Conservation (phyloP, 1,140 invertebrate genomes). For the Nixonia krombeini region DNA sequence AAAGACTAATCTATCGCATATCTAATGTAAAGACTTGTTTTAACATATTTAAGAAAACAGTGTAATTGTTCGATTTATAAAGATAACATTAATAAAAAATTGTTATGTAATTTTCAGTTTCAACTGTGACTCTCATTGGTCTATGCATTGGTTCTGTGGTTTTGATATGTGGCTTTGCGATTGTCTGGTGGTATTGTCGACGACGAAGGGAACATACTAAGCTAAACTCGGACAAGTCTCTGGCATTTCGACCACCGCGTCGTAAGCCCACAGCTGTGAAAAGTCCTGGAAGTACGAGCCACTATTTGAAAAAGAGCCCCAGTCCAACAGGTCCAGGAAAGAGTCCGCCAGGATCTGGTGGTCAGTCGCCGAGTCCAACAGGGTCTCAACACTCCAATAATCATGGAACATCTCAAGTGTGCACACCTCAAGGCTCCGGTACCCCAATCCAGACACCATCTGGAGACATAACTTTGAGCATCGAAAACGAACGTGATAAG, state of each 20-base stretch:
- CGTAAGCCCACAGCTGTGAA: conserved; percentile 78
- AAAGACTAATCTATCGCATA: too few species aligned
- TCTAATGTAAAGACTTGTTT: too few species aligned
- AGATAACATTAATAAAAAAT: too few species aligned
- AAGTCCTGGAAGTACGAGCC: conserved; percentile 77
- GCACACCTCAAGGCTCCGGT: conserved; percentile 51
- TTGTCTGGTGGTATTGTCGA: conserved; percentile 75
- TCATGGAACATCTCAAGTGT: conserved; percentile 41
- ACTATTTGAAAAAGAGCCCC: conserved; percentile 90
- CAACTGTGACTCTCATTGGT: conserved; percentile 76
- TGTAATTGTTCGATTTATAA: too few species aligned
- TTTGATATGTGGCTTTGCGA: conserved; percentile 73
- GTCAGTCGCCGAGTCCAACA: conserved; percentile 64
- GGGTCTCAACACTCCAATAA: conserved; percentile 54
- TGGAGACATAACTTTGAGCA: conserved; percentile 57
- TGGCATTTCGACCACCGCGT: conserved; percentile 75
- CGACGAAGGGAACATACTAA: conserved; percentile 69
- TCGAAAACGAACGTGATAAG: conserved; percentile 73
- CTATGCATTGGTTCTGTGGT: conserved; percentile 75
- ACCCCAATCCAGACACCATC: conserved; percentile 59
- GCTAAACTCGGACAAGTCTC: conserved; percentile 72
- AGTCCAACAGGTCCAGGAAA: conserved; percentile 82
- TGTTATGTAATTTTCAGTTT: conserved; percentile 77
- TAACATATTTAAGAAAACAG: too few species aligned
- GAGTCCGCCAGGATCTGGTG: conserved; percentile 69